Percentiles rank a stretch among this genome's conserved stretches.
Conservation (phyloP, 2,113 vertebrate species). For the Elaphurus davidianus region DNA sequence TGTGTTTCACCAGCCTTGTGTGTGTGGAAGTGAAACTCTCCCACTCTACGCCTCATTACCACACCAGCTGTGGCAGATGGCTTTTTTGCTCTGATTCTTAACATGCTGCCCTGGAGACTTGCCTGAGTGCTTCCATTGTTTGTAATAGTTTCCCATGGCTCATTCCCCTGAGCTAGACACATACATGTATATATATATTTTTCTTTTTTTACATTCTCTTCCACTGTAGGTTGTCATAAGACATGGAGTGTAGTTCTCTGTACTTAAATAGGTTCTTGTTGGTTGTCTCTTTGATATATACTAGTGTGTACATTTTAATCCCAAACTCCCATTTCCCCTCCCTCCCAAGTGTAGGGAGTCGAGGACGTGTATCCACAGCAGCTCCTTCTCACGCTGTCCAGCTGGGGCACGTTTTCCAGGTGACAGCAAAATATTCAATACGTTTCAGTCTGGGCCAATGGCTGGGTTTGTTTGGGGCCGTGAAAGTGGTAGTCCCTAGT, state of each 20-base stretch:
- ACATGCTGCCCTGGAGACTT: not conserved
- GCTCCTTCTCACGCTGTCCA: not conserved
- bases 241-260: not conserved
- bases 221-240: not conserved
- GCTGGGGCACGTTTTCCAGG: not conserved
- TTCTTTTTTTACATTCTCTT: not conserved
- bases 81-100: not conserved
- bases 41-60: fast-evolving
- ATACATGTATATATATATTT: not conserved
- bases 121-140: not conserved
- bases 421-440: not conserved
- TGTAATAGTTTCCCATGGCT: not conserved
- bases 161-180: not conserved
- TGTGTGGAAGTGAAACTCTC: too few species aligned
- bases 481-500: not conserved
- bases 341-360: conserved; percentile 4
- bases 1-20: fast-evolving
- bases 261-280: not conserved
- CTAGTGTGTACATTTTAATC: not conserved
- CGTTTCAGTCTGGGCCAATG: not conserved
- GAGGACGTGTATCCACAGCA: not conserved
- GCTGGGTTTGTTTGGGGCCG: not conserved
- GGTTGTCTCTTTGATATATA: not conserved
- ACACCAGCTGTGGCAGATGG: not conserved
- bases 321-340: not conserved